phyloP scores from a whole-genome alignment of 2,888 invertebrate genomes.

The Notodonta dromedarius region DNA sequence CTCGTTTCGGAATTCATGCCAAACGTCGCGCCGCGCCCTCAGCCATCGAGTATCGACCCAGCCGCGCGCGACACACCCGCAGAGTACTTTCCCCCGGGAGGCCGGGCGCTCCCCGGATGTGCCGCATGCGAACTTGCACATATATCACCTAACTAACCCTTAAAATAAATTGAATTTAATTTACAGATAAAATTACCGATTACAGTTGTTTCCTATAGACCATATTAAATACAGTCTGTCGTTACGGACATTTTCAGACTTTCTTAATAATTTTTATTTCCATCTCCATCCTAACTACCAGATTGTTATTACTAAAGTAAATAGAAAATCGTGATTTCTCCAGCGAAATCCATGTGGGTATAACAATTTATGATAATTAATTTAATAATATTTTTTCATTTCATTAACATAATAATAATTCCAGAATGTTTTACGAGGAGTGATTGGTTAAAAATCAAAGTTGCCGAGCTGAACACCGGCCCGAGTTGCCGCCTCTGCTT shows the following conservation, averaged over 20 bases:
- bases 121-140: constrained; percentile 62
- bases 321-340: constrained; percentile 71
- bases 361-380: constrained; percentile 52
- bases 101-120: neutral
- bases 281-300: constrained; percentile 77
- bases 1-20: constrained; percentile 69
- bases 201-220: constrained; percentile 71
- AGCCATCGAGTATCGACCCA: constrained; percentile 23
- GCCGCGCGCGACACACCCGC: neutral
- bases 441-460: constrained; percentile 45
- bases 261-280: constrained; percentile 67
- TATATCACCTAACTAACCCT: constrained; percentile 70
- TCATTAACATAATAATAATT: constrained; percentile 32
- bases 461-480: constrained; percentile 59
- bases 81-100: too few relatives aligned
- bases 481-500: constrained; percentile 59
- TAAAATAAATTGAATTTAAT: constrained; percentile 73
- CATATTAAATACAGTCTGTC: constrained; percentile 72
- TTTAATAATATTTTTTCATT: constrained; percentile 20
- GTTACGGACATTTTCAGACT: constrained; percentile 75
- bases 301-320: constrained; percentile 73
- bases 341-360: constrained; percentile 68
- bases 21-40: constrained; percentile 40
- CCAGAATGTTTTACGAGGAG: constrained; percentile 41
- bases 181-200: constrained; percentile 74